Percentiles rank a stretch among this genome's conserved stretches.
Evolutionary conservation across 2,888 invertebrate genomes (phyloP).

Genomic region (Brassicogethes aeneus): DNA sequence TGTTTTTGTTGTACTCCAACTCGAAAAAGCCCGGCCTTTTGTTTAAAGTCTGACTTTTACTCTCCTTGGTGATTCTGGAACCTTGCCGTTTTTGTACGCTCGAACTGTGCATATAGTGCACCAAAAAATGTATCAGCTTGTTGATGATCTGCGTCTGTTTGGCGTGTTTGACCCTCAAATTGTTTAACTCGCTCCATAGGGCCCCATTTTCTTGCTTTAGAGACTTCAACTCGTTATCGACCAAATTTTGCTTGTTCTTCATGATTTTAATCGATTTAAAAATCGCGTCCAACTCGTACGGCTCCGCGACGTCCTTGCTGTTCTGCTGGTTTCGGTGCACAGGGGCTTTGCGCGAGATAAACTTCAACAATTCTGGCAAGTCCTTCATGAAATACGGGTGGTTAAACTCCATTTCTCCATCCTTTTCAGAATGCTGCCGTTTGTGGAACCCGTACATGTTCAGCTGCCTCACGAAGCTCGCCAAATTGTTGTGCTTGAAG

Average conservation of each 20-base stretch:
- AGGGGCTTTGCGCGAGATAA: conserved; percentile 68
- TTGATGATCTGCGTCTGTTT: conserved; percentile 27
- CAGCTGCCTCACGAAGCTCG: conserved; percentile 90
- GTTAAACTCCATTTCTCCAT: conserved; percentile 85
- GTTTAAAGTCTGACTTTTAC: conserved; percentile 15
- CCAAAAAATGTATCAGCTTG: conserved; percentile 26
- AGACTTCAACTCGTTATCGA: conserved; percentile 19
- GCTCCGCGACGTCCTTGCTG: not conserved
- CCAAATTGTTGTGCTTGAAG: conserved; percentile 97
- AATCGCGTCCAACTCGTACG: conserved; percentile 13
- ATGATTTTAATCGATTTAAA: conserved; percentile 18
- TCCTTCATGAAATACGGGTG: conserved; percentile 84
- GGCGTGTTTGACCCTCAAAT: conserved; percentile 21
- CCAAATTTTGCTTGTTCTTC: conserved; percentile 19
- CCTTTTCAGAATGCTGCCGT: conserved; percentile 79
- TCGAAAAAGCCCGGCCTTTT: conserved; percentile 21
- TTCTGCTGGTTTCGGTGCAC: conserved; percentile 2
- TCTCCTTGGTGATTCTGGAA: conserved; percentile 12
- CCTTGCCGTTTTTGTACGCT: not conserved
- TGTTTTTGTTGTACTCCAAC: conserved; percentile 12
- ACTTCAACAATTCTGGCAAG: conserved; percentile 66
- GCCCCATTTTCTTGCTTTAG: conserved; percentile 25
- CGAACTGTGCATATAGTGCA: conserved; percentile 22
- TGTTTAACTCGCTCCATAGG: conserved; percentile 23
- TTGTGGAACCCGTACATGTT: conserved; percentile 99